A percentile compares a stretch with the other conserved stretches of the same genome.
Conservation (phyloP, 2,888 invertebrate species). For the Druceiella hillmani region DNA sequence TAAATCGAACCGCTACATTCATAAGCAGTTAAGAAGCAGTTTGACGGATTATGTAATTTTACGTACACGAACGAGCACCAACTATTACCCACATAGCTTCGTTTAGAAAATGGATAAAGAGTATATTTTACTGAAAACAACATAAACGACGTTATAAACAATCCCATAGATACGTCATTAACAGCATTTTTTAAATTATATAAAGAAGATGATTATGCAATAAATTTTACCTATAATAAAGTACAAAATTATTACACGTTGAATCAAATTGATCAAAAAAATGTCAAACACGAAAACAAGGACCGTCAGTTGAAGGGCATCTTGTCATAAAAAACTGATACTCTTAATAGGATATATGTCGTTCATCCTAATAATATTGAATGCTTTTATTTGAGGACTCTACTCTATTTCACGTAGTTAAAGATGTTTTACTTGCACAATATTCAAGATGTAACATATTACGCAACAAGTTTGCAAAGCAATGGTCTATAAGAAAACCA, state of each 20-base stretch:
- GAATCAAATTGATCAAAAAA: too few relatives aligned
- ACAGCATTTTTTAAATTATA: constrained; percentile 22
- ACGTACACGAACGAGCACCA: constrained; percentile 27
- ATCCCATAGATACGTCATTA: constrained; percentile 17
- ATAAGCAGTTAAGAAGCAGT: constrained; percentile 18
- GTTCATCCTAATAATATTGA: too few relatives aligned
- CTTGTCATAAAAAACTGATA: too few relatives aligned
- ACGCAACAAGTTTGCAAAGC: too few relatives aligned
- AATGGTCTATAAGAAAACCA: too few relatives aligned
- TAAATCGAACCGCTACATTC: constrained; percentile 19
- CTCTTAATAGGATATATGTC: too few relatives aligned
- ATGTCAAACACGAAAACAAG: too few relatives aligned
- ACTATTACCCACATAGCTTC: constrained; percentile 21
- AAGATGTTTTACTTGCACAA: too few relatives aligned
- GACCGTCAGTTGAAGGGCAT: too few relatives aligned
- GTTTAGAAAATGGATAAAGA: constrained; percentile 21
- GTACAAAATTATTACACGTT: constrained; percentile 23
- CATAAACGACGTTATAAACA: constrained; percentile 7
- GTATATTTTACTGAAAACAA: constrained; percentile 17
- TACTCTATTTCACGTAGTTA: too few relatives aligned
- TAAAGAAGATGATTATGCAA: constrained; percentile 6
- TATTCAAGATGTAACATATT: too few relatives aligned
- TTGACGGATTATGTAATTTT: constrained; percentile 24
- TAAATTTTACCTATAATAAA: constrained; percentile 2
- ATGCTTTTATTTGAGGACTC: too few relatives aligned